phyloP scores from a whole-genome alignment of 2,113 vertebrate species.

The Polypterus bichir region DNA sequence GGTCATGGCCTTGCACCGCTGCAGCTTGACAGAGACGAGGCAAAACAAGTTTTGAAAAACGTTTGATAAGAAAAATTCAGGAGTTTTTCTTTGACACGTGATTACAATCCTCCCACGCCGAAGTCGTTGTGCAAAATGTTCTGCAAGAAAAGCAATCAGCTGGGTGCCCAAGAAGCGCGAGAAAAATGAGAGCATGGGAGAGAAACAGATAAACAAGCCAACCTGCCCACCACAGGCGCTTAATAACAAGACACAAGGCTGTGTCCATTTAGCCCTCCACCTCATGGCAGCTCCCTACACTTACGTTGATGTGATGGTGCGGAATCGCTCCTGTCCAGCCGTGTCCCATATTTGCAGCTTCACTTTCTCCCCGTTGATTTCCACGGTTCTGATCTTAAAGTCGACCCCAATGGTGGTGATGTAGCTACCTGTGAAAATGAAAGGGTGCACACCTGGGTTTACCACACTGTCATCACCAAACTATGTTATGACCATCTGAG shows the following conservation, averaged over 20 bases:
- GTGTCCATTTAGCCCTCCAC: background rate
- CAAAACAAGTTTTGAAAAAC: too few species aligned
- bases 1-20: too few species aligned
- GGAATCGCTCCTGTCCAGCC: slow-evolving; percentile 91
- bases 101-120: too few species aligned
- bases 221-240: slow-evolving; percentile 1
- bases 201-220: slow-evolving; percentile 19
- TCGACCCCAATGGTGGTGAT: slow-evolving; percentile 97
- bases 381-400: slow-evolving; percentile 96
- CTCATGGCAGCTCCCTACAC: slow-evolving; percentile 21
- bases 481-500: too few species aligned
- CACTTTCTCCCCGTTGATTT: slow-evolving; percentile 96
- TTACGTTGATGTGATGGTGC: slow-evolving; percentile 97
- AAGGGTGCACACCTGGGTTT: background rate
- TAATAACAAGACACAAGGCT: background rate
- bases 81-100: too few species aligned
- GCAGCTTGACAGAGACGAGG: too few species aligned
- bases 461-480: background rate
- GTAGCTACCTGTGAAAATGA: slow-evolving; percentile 73
- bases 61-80: too few species aligned
- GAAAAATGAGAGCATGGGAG: too few species aligned
- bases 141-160: too few species aligned
- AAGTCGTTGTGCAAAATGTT: too few species aligned
- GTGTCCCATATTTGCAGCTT: slow-evolving; percentile 98
- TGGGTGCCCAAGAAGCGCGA: too few species aligned